Conservation (phyloP, 2,888 invertebrate species). For the Lepidochrysops patricia region DNA sequence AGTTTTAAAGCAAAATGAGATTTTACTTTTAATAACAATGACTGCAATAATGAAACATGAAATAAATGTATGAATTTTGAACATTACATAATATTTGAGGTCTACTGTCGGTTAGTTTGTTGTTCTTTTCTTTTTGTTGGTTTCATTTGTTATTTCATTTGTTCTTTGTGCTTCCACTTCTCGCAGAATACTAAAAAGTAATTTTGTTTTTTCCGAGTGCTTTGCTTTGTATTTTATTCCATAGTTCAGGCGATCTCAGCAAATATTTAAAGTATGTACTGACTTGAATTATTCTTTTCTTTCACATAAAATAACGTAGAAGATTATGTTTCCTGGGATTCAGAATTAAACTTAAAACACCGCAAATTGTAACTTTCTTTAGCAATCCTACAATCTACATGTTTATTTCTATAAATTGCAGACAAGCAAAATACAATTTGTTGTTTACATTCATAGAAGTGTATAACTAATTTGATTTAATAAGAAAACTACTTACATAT, state of each 20-base stretch:
- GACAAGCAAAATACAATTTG: too few relatives aligned
- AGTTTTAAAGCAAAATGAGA: too few relatives aligned
- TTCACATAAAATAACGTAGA: neutral
- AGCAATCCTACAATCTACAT: too few relatives aligned
- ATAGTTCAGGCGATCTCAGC: neutral
- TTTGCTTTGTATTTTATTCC: conserved; percentile 3
- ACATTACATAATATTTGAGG: neutral
- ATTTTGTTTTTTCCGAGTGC: conserved; percentile 1
- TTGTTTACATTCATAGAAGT: too few relatives aligned
- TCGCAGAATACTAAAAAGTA: conserved; percentile 8
- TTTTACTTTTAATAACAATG: too few relatives aligned
- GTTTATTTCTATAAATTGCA: too few relatives aligned
- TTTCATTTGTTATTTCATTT: conserved; percentile 5
- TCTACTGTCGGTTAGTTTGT: conserved; percentile 1
- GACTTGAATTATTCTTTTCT: neutral
- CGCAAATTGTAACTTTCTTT: too few relatives aligned
- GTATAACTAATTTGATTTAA: too few relatives aligned
- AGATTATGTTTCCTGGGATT: neutral
- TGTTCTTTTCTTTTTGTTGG: conserved; percentile 4
- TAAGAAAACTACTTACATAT: too few relatives aligned
- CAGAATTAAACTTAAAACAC: too few relatives aligned
- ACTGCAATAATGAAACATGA: too few relatives aligned
- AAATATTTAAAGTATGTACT: neutral
- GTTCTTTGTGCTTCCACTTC: conserved; percentile 1
- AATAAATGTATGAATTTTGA: too few relatives aligned